phyloP scores from a whole-genome alignment of 2,888 invertebrate genomes.

The Vandiemenella viatica region DNA sequence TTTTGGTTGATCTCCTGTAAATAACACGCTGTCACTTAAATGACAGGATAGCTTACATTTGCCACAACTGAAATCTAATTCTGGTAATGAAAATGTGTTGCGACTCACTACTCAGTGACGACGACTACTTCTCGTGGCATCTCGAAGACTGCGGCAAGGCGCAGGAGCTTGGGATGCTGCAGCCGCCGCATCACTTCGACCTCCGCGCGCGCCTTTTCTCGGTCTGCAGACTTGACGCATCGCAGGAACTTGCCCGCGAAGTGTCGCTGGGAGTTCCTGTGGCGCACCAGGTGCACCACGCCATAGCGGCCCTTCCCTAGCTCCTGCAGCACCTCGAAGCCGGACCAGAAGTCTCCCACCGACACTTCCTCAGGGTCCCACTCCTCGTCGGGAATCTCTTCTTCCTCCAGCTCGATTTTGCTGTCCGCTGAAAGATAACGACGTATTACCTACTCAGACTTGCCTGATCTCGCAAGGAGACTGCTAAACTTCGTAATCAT shows the following conservation, averaged over 20 bases:
- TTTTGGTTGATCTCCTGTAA: no score
- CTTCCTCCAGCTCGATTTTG: no score
- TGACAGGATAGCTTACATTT: no score
- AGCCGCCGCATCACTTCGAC: conserved; percentile 75
- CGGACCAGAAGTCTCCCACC: conserved; percentile 40
- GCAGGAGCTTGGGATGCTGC: conserved; percentile 69
- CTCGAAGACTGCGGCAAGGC: conserved; percentile 66
- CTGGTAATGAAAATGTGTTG: no score
- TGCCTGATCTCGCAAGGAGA: no score
- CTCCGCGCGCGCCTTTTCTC: conserved; percentile 64
- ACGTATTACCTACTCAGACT: no score
- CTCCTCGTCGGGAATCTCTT: background rate
- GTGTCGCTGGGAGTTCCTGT: conserved; percentile 43
- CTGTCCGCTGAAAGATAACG: no score
- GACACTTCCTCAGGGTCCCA: background rate
- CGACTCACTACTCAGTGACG: conserved; percentile 84
- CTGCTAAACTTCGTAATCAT: no score
- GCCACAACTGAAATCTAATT: no score
- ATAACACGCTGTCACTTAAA: no score
- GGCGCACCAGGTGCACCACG: conserved; percentile 50
- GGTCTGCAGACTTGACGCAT: conserved; percentile 54
- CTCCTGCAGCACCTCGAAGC: conserved; percentile 54
- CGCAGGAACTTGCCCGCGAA: conserved; percentile 75
- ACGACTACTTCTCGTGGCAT: conserved; percentile 62
- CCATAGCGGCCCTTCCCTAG: conserved; percentile 63